Conservation (phyloP, 2,113 vertebrate species). For the Hucho hucho region DNA sequence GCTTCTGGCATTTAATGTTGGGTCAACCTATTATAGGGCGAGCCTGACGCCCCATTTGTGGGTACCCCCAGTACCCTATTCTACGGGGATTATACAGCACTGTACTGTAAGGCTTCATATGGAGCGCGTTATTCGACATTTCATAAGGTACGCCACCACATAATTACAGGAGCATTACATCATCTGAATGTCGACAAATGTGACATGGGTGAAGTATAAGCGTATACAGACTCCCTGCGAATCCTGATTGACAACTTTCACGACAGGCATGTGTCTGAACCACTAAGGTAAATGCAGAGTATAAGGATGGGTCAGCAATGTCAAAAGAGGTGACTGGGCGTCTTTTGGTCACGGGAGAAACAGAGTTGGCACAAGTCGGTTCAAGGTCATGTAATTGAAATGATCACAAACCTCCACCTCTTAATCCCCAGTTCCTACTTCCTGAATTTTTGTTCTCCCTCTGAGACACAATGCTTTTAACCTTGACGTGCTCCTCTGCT, state of each 20-base stretch:
- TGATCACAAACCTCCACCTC: not conserved
- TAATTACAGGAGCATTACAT: not conserved
- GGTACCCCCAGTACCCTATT: conserved; percentile 2
- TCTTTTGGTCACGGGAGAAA: conserved; percentile 39
- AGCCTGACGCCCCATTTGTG: not conserved
- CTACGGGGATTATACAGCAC: not conserved
- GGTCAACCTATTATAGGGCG: conserved; percentile 22
- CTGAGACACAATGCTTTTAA: conserved; percentile 47
- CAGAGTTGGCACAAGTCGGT: conserved; percentile 21
- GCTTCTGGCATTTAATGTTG: not conserved
- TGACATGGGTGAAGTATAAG: not conserved
- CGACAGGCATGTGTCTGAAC: conserved; percentile 1
- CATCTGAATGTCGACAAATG: not conserved
- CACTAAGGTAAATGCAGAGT: conserved; percentile 8
- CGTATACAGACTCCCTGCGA: conserved; percentile 6
- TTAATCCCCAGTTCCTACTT: not conserved
- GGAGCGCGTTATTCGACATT: not conserved
- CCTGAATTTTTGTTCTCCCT: conserved; percentile 19
- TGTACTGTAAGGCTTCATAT: too few species aligned
- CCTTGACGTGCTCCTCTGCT: conserved; percentile 39
- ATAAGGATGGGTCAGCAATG: conserved; percentile 38
- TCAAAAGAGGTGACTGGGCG: conserved; percentile 20
- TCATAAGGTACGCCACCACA: not conserved
- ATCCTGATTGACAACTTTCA: conserved; percentile 26
- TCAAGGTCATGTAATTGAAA: not conserved